A percentile compares a stretch with the other conserved stretches of the same genome.
phyloP scores from a whole-genome alignment of 2,888 invertebrate species.

The Spisula subtruncata region DNA sequence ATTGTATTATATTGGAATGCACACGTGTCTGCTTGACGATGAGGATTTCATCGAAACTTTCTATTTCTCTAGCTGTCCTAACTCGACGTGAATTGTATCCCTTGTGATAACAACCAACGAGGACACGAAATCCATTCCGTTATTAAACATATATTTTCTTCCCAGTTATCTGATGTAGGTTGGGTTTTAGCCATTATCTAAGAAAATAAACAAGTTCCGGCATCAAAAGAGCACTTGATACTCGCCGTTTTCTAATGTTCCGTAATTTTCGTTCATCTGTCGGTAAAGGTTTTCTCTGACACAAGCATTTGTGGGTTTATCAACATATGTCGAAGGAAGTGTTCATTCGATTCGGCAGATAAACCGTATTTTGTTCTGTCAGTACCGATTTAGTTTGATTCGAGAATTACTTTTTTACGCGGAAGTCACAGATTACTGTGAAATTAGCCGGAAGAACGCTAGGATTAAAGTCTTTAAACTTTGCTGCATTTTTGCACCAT shows the following conservation, averaged over 20 bases:
- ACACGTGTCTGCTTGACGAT: neutral
- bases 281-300: constrained; percentile 55
- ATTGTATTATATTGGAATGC: neutral
- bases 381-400: constrained; percentile 55
- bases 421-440: constrained; percentile 60
- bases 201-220: constrained; percentile 46
- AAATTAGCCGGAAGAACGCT: constrained; percentile 47
- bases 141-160: neutral
- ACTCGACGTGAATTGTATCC: neutral
- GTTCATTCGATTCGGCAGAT: constrained; percentile 55
- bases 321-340: constrained; percentile 58
- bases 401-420: constrained; percentile 34
- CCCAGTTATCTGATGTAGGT: constrained; percentile 5
- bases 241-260: constrained; percentile 43
- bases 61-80: neutral
- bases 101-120: neutral
- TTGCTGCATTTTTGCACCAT: constrained; percentile 31
- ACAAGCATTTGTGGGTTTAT: constrained; percentile 54
- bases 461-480: constrained; percentile 43
- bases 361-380: constrained; percentile 63
- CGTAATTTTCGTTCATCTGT: constrained; percentile 45
- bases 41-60: neutral
- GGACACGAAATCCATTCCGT: neutral
- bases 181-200: constrained; percentile 54
- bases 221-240: constrained; percentile 55